These are phyloP conservation scores for Tenebrosternarchus preto DNA, from an alignment of 2,113 vertebrate genomes.

Conservation along the genomic window DNA sequence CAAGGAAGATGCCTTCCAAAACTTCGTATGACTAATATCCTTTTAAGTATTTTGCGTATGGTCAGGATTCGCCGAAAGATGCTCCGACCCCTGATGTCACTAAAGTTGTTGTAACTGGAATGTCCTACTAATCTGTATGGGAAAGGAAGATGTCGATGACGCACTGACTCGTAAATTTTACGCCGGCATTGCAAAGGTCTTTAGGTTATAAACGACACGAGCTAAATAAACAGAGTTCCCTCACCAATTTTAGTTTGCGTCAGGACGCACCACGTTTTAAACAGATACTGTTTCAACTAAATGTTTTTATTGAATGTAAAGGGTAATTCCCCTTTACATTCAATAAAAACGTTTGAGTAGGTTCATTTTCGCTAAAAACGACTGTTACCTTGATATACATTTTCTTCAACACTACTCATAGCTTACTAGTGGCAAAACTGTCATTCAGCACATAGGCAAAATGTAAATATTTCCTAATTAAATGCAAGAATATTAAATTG, in stretches of 20 bases:
- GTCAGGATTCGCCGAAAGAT: slow-evolving; percentile 48
- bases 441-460: no score
- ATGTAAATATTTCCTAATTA: no score
- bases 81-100: background rate
- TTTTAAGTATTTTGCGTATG: slow-evolving; percentile 32
- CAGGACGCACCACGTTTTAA: background rate
- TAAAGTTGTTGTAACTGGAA: slow-evolving; percentile 24
- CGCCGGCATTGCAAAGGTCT: slow-evolving; percentile 26
- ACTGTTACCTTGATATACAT: no score
- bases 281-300: no score
- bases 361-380: no score
- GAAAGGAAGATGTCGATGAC: slow-evolving; percentile 44
- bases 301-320: no score
- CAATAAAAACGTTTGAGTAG: no score
- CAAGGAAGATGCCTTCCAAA: slow-evolving; percentile 59
- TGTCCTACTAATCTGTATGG: slow-evolving; percentile 27
- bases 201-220: background rate
- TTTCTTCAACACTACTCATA: no score
- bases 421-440: no score
- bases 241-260: background rate
- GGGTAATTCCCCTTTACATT: no score
- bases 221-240: background rate
- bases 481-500: no score
- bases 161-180: slow-evolving; percentile 41
- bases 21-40: slow-evolving; percentile 50